phyloP scores from a whole-genome alignment of 2,888 invertebrate species.

The Bellardia bayeri region DNA sequence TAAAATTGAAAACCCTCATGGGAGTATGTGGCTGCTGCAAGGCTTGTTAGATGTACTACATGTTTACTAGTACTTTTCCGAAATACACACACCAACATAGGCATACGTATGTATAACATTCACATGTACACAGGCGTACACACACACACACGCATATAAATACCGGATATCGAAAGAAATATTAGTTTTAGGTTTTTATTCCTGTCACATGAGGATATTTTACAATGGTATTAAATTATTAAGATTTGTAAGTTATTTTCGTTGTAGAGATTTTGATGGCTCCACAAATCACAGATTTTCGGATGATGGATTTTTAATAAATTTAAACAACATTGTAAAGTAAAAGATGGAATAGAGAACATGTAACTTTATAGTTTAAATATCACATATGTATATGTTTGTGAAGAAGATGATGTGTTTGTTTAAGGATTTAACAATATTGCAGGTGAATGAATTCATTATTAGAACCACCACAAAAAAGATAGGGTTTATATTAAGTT shows the following conservation, averaged over 20 bases:
- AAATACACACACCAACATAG: constrained; percentile 17
- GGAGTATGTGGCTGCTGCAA: constrained; percentile 73
- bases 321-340: constrained; percentile 53
- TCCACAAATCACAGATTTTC: constrained; percentile 61
- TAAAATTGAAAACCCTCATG: constrained; percentile 76
- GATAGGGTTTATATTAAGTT: no score
- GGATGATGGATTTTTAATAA: constrained; percentile 65
- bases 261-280: constrained; percentile 64
- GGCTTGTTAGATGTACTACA: constrained; percentile 66
- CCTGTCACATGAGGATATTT: constrained; percentile 71
- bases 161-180: constrained; percentile 68
- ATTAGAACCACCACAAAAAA: no score
- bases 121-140: no score
- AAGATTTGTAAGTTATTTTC: constrained; percentile 71
- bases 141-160: neutral
- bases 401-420: neutral
- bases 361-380: constrained; percentile 32
- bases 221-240: constrained; percentile 72
- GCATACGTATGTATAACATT: constrained; percentile 20
- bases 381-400: neutral
- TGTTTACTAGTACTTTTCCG: constrained; percentile 45
- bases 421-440: neutral
- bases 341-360: neutral
- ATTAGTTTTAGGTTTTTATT: constrained; percentile 69
- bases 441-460: constrained; percentile 1